Evolutionary conservation across 1,140 invertebrate species (phyloP), one percentile per base, ranked within the genome.

Genomic region (Eriosoma lanigerum): DNA sequence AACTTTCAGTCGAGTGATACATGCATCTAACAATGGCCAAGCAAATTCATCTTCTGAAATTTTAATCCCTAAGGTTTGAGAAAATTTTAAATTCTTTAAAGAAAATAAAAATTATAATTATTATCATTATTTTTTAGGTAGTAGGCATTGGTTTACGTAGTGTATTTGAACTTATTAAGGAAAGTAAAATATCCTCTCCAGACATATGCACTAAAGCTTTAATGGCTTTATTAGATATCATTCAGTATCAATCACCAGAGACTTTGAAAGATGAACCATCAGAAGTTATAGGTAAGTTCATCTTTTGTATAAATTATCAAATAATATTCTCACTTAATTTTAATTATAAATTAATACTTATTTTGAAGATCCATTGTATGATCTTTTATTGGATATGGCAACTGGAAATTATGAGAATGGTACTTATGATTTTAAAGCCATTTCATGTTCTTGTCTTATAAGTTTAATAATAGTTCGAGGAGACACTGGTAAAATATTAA

Each of bases 381-480:
- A 93, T 83, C 86, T 94, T 58, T 85, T 96, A 62, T 86, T 95
- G 83, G 92, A 94, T 83, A 86, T 96, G 82, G 91, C 94, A 32
- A 93, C 54, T 48, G 75, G 75, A 60, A 78, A 60, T 9, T 48
- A 58, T 60, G 75, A 91, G 56, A 89, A 89, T 82, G 84, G 84
- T 29, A 89, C 90, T 84, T 89, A 89, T 29, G 89, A 90, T 48
- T 60, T 78, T 62, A 78, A 86, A 89, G 83, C 87, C 32, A 89
- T 96, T 76, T 94, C 95, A 58, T 96, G 94, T 86, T 92, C 95
- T 4, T 96, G 95, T 84, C 88, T 98, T 1, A 89, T 98, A 44
- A 94, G 94, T 81, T 87, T 98, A 62, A 94, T 95, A 38, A 92
- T 97, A n/a, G 95, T 96, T 1, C 87, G 94, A 80, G 96, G 96